Evolutionary conservation across 2,113 vertebrate genomes (phyloP).

Genomic region (Nothoprocta pentlandii): DNA sequence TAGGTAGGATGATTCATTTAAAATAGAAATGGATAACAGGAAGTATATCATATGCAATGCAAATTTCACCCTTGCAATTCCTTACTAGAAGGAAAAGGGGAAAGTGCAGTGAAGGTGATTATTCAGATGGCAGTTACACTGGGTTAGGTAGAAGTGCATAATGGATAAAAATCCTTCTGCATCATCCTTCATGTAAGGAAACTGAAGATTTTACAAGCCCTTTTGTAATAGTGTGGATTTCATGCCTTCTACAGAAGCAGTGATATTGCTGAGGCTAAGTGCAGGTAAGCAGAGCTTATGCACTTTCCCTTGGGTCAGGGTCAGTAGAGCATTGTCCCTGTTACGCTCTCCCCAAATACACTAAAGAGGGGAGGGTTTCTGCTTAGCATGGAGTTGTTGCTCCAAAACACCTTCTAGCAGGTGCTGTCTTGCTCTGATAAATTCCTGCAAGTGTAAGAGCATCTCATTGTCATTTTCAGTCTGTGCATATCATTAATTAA

Average conservation of each 20-base stretch:
- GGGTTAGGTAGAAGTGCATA: not conserved
- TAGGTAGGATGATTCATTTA: slow-evolving; percentile 7
- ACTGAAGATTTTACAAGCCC: not conserved
- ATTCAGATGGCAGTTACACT: not conserved
- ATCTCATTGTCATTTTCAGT: not conserved
- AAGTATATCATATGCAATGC: slow-evolving; percentile 19
- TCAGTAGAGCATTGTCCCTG: not conserved
- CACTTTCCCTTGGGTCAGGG: not conserved
- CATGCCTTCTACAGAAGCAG: not conserved
- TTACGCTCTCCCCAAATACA: not conserved
- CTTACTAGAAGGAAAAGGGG: not conserved
- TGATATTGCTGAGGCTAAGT: slow-evolving; percentile 2
- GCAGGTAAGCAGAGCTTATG: not conserved
- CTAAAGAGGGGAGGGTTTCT: slow-evolving; percentile 1
- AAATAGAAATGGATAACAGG: slow-evolving; percentile 49
- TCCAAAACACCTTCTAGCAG: not conserved
- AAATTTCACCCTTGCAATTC: slow-evolving; percentile 19
- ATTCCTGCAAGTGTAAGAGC: not conserved
- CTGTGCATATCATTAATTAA: not conserved
- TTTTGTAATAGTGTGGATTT: not conserved
- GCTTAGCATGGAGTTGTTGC: not conserved
- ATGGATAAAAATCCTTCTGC: not conserved
- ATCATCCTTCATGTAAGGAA: not conserved
- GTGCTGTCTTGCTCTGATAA: not conserved
- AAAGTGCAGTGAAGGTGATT: not conserved